These are phyloP conservation scores for Orthosia incerta DNA, from an alignment of 2,888 invertebrate species.

Conservation along the genomic window DNA sequence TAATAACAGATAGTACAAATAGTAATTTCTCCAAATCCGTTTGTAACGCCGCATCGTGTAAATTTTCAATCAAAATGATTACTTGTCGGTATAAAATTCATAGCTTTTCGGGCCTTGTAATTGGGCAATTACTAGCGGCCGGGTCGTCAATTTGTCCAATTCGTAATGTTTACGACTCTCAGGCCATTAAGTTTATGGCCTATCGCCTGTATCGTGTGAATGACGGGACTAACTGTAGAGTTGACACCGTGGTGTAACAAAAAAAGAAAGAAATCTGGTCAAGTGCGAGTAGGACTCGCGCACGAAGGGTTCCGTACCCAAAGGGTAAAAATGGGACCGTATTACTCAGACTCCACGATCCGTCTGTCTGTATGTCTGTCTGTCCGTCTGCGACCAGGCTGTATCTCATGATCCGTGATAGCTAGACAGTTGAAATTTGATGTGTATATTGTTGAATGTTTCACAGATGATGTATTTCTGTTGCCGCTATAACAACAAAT, in stretches of 20 bases:
- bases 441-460: no score
- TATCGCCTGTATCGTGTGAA: slow-evolving; percentile 67
- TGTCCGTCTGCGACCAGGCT: no score
- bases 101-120: slow-evolving; percentile 53
- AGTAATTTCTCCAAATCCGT: slow-evolving; percentile 9
- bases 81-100: slow-evolving; percentile 53
- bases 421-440: no score
- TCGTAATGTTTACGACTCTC: slow-evolving; percentile 59
- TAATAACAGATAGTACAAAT: background rate
- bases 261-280: no score
- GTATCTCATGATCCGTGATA: no score
- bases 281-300: no score
- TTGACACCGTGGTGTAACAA: slow-evolving; percentile 25
- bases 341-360: no score
- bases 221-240: slow-evolving; percentile 36
- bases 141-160: slow-evolving; percentile 62
- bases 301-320: no score
- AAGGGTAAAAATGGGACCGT: no score
- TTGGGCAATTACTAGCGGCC: slow-evolving; percentile 60
- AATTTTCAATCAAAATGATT: slow-evolving; percentile 56
- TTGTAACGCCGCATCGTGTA: slow-evolving; percentile 15
- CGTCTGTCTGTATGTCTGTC: no score
- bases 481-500: no score
- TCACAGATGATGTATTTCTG: no score
- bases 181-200: slow-evolving; percentile 59